phyloP scores from a whole-genome alignment of 2,797 vertebrate genomes.

The Sebastolobus altivelis region DNA sequence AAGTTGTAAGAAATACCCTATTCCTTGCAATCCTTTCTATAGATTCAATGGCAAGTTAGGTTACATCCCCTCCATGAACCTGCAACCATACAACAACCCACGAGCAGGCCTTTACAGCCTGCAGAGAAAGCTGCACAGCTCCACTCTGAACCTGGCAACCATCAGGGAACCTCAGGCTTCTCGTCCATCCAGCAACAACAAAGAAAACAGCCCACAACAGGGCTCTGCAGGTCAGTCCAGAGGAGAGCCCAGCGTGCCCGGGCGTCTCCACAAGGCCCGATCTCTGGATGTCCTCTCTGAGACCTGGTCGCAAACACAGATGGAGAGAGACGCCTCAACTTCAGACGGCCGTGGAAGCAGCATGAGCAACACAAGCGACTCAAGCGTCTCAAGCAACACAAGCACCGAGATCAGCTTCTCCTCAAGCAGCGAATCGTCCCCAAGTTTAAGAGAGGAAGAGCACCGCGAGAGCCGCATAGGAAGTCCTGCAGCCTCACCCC shows the following conservation, averaged over 20 bases:
- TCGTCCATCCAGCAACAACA: too few relatives aligned
- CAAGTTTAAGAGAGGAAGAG: constrained; percentile 16
- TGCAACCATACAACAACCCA: too few relatives aligned
- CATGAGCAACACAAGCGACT: constrained; percentile 13
- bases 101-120: too few relatives aligned
- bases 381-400: not conserved
- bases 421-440: constrained; percentile 21
- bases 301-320: not conserved
- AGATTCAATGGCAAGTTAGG: too few relatives aligned
- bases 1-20: too few relatives aligned
- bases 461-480: not conserved
- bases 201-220: too few relatives aligned
- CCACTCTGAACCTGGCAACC: constrained; percentile 75
- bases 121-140: constrained; percentile 36
- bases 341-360: constrained; percentile 35
- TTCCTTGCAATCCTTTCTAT: too few relatives aligned
- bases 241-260: fast-evolving
- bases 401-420: constrained; percentile 39
- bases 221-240: not conserved
- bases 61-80: too few relatives aligned
- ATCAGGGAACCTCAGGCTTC: too few relatives aligned
- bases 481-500: not conserved
- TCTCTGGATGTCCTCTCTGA: constrained; percentile 78
- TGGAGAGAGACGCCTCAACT: not conserved
- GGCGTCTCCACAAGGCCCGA: constrained; percentile 56